Percentiles rank a stretch among this genome's conserved stretches.
phyloP scores from a whole-genome alignment of 2,113 vertebrate genomes.

The Ciconia boyciana region DNA sequence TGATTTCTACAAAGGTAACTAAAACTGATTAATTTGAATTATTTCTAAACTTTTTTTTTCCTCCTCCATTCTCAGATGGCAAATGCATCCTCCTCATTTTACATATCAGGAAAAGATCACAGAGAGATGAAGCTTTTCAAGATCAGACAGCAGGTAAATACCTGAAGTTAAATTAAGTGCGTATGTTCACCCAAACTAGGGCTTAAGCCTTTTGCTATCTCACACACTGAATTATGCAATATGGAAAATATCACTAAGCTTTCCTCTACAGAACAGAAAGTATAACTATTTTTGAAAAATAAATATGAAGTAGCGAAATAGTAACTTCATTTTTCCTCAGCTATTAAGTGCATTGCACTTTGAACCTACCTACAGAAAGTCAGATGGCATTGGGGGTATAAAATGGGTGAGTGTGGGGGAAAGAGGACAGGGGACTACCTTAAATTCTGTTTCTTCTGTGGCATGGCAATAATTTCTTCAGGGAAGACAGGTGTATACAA shows the following conservation, averaged over 20 bases:
- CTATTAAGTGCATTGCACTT: background rate
- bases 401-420: background rate
- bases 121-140: background rate
- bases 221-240: background rate
- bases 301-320: background rate
- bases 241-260: background rate
- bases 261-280: background rate
- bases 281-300: background rate
- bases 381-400: background rate
- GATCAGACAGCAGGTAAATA: background rate
- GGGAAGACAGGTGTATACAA: background rate
- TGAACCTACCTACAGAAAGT: background rate
- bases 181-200: background rate
- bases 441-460: background rate
- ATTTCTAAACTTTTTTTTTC: background rate
- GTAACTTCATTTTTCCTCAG: background rate
- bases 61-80: background rate
- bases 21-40: background rate
- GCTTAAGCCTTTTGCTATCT: background rate
- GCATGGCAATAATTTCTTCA: background rate
- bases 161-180: background rate
- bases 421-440: rapidly evolving
- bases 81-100: background rate
- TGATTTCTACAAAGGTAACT: background rate
- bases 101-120: background rate